These are phyloP conservation scores for Heliconius hermathena DNA, from an alignment of 1,140 invertebrate species.

Conservation along the genomic window DNA sequence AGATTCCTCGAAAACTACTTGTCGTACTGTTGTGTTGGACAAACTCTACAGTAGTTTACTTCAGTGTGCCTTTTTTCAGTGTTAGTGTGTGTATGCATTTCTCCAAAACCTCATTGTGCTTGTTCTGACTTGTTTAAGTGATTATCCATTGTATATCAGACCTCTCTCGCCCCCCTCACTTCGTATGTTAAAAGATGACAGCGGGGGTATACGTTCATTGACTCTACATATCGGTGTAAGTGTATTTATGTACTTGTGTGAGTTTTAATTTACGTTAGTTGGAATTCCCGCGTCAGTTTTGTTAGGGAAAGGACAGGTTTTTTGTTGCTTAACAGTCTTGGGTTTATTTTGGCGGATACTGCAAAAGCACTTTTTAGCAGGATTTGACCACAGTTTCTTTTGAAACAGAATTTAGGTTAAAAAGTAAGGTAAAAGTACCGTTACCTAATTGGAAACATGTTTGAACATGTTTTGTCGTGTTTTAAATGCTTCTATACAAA, in stretches of 20 bases:
- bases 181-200: conserved; percentile 16
- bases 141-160: conserved; percentile 34
- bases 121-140: conserved; percentile 35
- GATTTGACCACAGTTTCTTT: not conserved
- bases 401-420: not conserved
- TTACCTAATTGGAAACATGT: not conserved
- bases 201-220: conserved; percentile 32
- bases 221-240: conserved; percentile 23
- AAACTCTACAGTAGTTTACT: conserved; percentile 10
- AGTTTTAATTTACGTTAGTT: conserved; percentile 46
- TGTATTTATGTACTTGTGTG: conserved; percentile 33
- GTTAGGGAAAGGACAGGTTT: conserved; percentile 52
- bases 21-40: conserved; percentile 17
- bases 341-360: conserved; percentile 43
- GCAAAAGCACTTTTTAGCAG: conserved; percentile 7
- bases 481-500: not conserved
- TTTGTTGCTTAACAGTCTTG: conserved; percentile 41
- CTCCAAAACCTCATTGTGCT: conserved; percentile 39
- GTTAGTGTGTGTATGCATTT: conserved; percentile 42
- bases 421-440: not conserved
- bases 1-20: conserved; percentile 62
- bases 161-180: conserved; percentile 35
- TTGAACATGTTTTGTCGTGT: not conserved
- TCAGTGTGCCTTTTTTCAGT: conserved; percentile 20
- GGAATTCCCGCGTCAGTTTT: conserved; percentile 58